These are phyloP conservation scores for Scaptomyza graminum DNA, from an alignment of 1,140 invertebrate genomes.

Conservation along the genomic window DNA sequence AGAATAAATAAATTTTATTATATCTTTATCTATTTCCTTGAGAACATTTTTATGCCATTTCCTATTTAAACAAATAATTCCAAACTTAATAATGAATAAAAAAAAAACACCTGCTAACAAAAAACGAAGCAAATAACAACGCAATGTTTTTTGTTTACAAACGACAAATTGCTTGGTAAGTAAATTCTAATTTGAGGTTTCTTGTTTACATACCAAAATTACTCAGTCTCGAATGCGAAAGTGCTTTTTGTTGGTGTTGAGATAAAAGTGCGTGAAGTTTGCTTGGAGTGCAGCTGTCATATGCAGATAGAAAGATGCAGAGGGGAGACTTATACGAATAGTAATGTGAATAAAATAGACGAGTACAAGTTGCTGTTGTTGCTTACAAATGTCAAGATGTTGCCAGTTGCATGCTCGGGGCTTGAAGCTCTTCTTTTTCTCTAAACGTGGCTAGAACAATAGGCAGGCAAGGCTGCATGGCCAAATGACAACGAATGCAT, in stretches of 20 bases:
- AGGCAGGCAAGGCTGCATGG: constrained; percentile 53
- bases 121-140: constrained; percentile 8
- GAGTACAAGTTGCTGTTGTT: constrained; percentile 34
- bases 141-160: constrained; percentile 49
- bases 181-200: constrained; percentile 32
- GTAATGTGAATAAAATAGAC: background rate
- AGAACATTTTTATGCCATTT: too few species aligned
- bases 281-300: constrained; percentile 34
- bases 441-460: constrained; percentile 52
- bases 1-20: too few species aligned
- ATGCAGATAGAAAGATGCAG: constrained; percentile 53
- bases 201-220: constrained; percentile 29
- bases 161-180: constrained; percentile 48
- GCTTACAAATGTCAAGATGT: constrained; percentile 69
- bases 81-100: too few species aligned
- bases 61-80: too few species aligned
- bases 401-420: constrained; percentile 34
- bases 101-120: constrained; percentile 5
- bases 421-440: background rate
- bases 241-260: background rate
- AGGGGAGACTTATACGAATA: constrained; percentile 2
- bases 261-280: constrained; percentile 18
- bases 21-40: too few species aligned
- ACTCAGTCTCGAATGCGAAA: too few species aligned
- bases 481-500: constrained; percentile 44